Evolutionary conservation across 2,888 invertebrate genomes (phyloP), one percentile per base, ranked within the genome.

Genomic region (Drosophila greeni): DNA sequence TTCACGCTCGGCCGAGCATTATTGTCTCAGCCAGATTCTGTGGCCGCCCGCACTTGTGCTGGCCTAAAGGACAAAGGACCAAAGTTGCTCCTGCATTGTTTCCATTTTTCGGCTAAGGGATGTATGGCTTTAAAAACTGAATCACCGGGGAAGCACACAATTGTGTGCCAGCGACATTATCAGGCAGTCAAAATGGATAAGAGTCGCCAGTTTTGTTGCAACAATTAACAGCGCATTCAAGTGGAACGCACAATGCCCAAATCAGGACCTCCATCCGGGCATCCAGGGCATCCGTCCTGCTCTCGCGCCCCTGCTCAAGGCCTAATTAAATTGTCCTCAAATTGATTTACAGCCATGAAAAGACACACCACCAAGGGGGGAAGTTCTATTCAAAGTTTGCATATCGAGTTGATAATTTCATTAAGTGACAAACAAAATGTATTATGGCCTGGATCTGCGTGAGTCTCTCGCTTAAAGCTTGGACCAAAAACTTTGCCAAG

Each of bases 401-500:
- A 60, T 76, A 76, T 79, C 80, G 75, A 82, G 69, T 79, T 82
- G 77, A 80, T 79, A 79, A 79, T 70, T 82, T 64, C 57, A 75
- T 79, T 79, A 75, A 69, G 69, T 72, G 80, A 53, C 73, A 79
- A 78, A 82, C 76, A 73, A 82, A 70, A 82, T 78, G 66, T 20
- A 45, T 31, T 23, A 16, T 43, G 40, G 51, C 34, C 23, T 51
- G 48, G 55, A 54, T 54, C 37, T 54, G 64, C 18, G 14, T 12
- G 14, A 8, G 42, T 24, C 18, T 33, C 36, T 43, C 31, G 12
- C 55, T 73, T 71, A 64, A 71, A 74, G 75, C 57, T 66, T 64
- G 48, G 12, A 34, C 26, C 20, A 20, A 45, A 67, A 75, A 72
- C 72, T 53, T 49, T 49, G 76, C 82, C 71, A 64, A 74, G 62